Evolutionary conservation across 2,888 invertebrate genomes (phyloP).

Genomic region (Eurois occulta): DNA sequence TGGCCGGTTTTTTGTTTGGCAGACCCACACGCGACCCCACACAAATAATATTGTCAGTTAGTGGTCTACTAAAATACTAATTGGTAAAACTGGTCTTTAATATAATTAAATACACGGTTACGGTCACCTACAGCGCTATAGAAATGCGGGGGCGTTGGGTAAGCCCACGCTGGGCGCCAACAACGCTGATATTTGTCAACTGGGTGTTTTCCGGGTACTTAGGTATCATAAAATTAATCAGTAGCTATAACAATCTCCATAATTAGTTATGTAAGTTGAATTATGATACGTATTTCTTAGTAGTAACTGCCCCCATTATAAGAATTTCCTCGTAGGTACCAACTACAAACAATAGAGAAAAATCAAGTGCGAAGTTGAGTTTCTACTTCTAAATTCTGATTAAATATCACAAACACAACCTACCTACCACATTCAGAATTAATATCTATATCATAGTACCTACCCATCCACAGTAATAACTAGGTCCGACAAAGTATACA

Average conservation of each 20-base stretch:
- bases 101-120: no score
- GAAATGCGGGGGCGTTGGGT: not conserved
- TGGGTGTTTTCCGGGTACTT: not conserved
- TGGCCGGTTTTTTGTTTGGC: not conserved
- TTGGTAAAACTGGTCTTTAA: no score
- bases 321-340: not conserved
- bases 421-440: not conserved
- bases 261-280: not conserved
- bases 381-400: not conserved
- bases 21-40: not conserved
- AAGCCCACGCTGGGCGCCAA: conserved; percentile 31
- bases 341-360: not conserved
- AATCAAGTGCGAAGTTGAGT: not conserved
- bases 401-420: not conserved
- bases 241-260: not conserved
- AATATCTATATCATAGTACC: not conserved
- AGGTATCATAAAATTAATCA: not conserved
- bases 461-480: conserved; percentile 13
- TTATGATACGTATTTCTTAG: not conserved
- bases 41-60: not conserved
- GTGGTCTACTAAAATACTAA: not conserved
- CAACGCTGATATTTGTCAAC: not conserved
- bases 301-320: not conserved
- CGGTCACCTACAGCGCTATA: no score
- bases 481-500: conserved; percentile 27